A percentile compares a stretch with the other conserved stretches of the same genome.
phyloP scores from a whole-genome alignment of 2,797 vertebrate species.

The Carcharodon carcharias region DNA sequence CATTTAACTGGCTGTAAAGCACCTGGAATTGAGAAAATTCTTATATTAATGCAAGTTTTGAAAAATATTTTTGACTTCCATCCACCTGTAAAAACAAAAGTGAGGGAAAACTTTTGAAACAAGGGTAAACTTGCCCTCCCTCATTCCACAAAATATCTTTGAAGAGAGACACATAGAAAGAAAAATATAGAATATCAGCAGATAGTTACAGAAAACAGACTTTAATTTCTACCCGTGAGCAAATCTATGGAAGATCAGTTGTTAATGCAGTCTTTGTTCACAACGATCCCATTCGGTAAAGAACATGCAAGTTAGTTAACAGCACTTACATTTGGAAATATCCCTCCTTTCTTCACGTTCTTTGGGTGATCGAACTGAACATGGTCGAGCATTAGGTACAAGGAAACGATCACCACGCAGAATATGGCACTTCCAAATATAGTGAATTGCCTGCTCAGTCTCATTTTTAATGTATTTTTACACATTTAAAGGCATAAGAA shows the following conservation, averaged over 20 bases:
- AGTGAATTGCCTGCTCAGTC: slow-evolving; percentile 61
- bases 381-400: slow-evolving; percentile 81
- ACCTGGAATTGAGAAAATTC: neutral
- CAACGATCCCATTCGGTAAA: neutral
- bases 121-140: neutral
- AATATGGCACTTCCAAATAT: slow-evolving; percentile 75
- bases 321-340: slow-evolving; percentile 53
- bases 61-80: neutral
- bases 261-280: no score
- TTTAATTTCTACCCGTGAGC: slow-evolving; percentile 2
- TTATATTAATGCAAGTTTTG: neutral
- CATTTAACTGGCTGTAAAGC: neutral
- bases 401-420: slow-evolving; percentile 73
- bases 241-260: neutral
- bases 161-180: neutral
- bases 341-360: slow-evolving; percentile 57
- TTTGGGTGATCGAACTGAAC: slow-evolving; percentile 68
- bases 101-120: neutral
- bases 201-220: neutral
- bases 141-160: neutral
- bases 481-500: neutral
- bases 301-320: neutral
- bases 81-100: neutral
- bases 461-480: neutral
- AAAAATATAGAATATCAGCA: neutral